Evolutionary conservation across 64 coral and sea anemone species (phyloP).

Genomic region (Stylophora pistillata): DNA sequence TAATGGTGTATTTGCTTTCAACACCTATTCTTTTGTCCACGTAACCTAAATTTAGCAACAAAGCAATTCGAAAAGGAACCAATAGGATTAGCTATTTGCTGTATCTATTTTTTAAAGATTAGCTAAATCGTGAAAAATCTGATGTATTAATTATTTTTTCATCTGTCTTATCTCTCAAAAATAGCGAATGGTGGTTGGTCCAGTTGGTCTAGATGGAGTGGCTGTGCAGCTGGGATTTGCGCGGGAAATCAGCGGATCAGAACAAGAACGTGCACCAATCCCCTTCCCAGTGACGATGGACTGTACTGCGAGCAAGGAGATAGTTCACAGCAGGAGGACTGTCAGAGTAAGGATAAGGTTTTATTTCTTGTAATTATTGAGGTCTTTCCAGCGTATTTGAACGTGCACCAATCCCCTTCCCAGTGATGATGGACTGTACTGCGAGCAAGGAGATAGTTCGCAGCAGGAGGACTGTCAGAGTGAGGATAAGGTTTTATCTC

Average conservation of each 20-base stretch:
- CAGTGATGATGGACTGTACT: conserved; percentile 73
- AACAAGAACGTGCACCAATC: conserved; percentile 93
- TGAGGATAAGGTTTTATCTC: conserved; percentile 1
- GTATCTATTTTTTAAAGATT: not conserved
- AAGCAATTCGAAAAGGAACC: too few relatives aligned
- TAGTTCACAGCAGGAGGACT: conserved; percentile 83
- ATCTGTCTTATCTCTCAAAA: not conserved
- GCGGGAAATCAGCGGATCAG: conserved; percentile 93
- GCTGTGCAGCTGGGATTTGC: conserved; percentile 94
- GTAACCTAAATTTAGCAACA: too few relatives aligned
- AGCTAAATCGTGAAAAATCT: too few relatives aligned
- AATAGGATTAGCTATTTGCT: not conserved
- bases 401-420: conserved; percentile 91
- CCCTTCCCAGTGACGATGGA: conserved; percentile 69
- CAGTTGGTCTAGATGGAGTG: conserved; percentile 90
- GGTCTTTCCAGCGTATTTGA: not conserved
- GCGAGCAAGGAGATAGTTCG: conserved; percentile 66
- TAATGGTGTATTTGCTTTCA: too few relatives aligned
- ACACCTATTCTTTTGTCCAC: too few relatives aligned
- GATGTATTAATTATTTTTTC: not conserved
- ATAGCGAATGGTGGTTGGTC: conserved; percentile 90
- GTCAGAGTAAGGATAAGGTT: conserved; percentile 59
- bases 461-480: conserved; percentile 85
- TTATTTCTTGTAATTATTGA: too few relatives aligned
- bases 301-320: conserved; percentile 69